Conservation (phyloP, 2,888 invertebrate species). For the Diloba caeruleocephala region DNA sequence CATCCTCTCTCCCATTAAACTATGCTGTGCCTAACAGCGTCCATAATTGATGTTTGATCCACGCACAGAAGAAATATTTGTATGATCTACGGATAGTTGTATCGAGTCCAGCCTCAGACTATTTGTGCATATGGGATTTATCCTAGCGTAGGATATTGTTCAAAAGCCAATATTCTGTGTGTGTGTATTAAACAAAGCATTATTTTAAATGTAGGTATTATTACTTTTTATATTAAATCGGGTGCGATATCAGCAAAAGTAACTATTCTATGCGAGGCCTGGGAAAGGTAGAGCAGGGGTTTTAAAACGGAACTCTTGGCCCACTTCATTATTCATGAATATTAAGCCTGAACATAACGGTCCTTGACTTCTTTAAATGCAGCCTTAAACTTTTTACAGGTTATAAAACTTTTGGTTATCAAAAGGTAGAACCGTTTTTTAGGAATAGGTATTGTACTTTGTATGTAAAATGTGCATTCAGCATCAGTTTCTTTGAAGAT, state of each 20-base stretch:
- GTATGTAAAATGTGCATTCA: slow-evolving; percentile 11
- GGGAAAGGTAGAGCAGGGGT: slow-evolving; percentile 36
- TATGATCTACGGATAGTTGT: too few relatives aligned
- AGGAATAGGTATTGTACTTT: slow-evolving; percentile 46
- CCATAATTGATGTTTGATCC: too few relatives aligned
- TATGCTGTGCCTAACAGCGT: too few relatives aligned
- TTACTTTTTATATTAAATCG: neutral
- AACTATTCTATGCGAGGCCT: slow-evolving; percentile 3
- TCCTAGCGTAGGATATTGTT: too few relatives aligned
- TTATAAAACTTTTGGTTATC: slow-evolving; percentile 51
- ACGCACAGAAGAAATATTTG: too few relatives aligned
- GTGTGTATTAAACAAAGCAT: too few relatives aligned
- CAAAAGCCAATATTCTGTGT: too few relatives aligned
- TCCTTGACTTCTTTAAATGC: slow-evolving; percentile 52
- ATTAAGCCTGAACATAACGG: slow-evolving; percentile 55
- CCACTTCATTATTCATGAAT: slow-evolving; percentile 69
- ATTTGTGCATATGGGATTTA: too few relatives aligned
- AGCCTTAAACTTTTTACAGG: slow-evolving; percentile 59
- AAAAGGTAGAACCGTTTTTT: slow-evolving; percentile 54
- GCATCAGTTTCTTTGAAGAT: too few relatives aligned
- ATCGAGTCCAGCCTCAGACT: too few relatives aligned
- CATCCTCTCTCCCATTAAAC: too few relatives aligned
- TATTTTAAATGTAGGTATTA: too few relatives aligned
- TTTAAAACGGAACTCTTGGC: slow-evolving; percentile 55
- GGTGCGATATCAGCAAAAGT: slow-evolving; percentile 13